These are phyloP conservation scores for Elysia chlorotica DNA, from an alignment of 1,140 invertebrate species.

Conservation along the genomic window DNA sequence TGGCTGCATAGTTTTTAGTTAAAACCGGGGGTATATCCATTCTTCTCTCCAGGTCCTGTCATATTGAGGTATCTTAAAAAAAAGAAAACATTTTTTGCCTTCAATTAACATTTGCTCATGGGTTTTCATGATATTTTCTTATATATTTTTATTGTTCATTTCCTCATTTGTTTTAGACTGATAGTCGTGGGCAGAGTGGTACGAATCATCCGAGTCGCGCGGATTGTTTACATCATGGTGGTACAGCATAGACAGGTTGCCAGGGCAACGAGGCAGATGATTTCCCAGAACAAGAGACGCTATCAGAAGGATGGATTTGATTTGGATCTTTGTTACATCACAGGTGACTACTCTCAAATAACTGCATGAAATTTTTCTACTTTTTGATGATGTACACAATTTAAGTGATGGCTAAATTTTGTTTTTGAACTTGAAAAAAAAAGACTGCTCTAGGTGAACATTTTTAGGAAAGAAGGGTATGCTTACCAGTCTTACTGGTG, in stretches of 20 bases:
- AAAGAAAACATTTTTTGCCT: too few species aligned
- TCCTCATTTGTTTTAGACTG: slow-evolving; percentile 43
- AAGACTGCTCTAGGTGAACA: too few species aligned
- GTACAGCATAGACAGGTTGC: slow-evolving; percentile 63
- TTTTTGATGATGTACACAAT: neutral
- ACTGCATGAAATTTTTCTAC: neutral
- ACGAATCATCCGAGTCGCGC: slow-evolving; percentile 62
- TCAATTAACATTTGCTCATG: too few species aligned
- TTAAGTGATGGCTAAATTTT: neutral
- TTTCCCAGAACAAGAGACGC: slow-evolving; percentile 69
- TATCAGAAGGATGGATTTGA: slow-evolving; percentile 69
- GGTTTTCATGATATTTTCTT: too few species aligned
- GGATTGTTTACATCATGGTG: slow-evolving; percentile 60
- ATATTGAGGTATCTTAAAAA: too few species aligned
- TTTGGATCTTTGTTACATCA: slow-evolving; percentile 69
- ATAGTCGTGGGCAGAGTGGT: slow-evolving; percentile 63
- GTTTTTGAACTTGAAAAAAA: too few species aligned
- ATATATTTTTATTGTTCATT: too few species aligned
- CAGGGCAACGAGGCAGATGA: slow-evolving; percentile 63
- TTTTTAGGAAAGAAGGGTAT: too few species aligned
- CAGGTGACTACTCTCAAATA: slow-evolving; percentile 49
- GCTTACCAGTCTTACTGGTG: too few species aligned
- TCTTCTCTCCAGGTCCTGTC: too few species aligned
- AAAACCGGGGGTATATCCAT: too few species aligned
- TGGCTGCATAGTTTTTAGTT: too few species aligned